Evolutionary conservation across 1,140 invertebrate species (phyloP).

Genomic region (Maniola jurtina): DNA sequence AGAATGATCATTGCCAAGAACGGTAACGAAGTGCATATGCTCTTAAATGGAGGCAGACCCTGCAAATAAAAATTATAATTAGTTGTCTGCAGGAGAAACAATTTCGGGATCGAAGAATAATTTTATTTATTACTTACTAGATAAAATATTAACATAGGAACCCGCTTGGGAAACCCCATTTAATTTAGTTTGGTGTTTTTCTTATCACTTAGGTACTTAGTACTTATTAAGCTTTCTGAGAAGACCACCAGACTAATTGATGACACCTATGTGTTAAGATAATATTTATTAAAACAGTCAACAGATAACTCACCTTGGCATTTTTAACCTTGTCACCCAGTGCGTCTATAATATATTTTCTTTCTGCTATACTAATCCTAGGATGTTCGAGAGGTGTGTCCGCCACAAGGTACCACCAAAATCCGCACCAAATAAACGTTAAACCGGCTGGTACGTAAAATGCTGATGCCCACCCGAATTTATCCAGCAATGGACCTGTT

Average conservation of each 20-base stretch:
- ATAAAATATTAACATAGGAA: too few species aligned
- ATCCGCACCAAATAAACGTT: constrained; percentile 80
- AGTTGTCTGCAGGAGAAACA: neutral
- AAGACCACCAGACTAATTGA: neutral
- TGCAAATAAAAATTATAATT: constrained; percentile 38
- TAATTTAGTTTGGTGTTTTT: neutral
- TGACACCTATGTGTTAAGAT: constrained; percentile 20
- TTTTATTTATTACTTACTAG: too few species aligned
- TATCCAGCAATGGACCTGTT: constrained; percentile 82
- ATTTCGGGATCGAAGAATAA: neutral
- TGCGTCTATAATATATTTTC: constrained; percentile 66
- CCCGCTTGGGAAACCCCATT: neutral
- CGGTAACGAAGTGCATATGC: constrained; percentile 82
- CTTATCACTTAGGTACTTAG: neutral
- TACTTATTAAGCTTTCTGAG: neutral
- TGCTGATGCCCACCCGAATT: constrained; percentile 85
- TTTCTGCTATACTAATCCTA: constrained; percentile 87
- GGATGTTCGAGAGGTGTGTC: constrained; percentile 87
- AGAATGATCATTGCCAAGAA: constrained; percentile 84
- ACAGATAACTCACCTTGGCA: constrained; percentile 55
- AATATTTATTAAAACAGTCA: constrained; percentile 26
- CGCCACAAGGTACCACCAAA: constrained; percentile 84
- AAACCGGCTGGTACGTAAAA: constrained; percentile 85
- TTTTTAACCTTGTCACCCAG: constrained; percentile 67
- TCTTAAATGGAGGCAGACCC: constrained; percentile 79